Evolutionary conservation across 2,888 invertebrate genomes (phyloP), one percentile per base, ranked within the genome.

Genomic region (Polietes domitor): DNA sequence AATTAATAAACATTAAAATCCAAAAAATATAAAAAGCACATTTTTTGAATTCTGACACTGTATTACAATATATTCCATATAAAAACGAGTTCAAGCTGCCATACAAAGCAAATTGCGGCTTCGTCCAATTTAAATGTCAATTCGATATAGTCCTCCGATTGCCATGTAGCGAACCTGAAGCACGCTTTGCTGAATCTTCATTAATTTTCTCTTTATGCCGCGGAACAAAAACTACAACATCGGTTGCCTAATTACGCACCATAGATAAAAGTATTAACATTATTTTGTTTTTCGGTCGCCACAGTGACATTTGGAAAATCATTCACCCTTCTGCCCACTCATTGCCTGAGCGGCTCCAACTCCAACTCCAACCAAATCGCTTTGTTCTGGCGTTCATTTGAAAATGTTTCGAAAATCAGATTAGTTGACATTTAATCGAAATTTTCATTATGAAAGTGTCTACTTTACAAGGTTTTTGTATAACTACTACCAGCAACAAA

Each of bases 341-440:
- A 21, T 41, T 21, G 21, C 37, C 63, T n/a, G 28, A 15, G 10
- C 28, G 28, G 28, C 61, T 28, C 26, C 0, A 12, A 26, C 61
- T n/a, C 7, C 12, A 2, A 2, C 58, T 32, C 32, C 32, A 32
- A 7, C 10, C 10, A 37, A 3, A 47, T 12, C n/a, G 15, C 37
- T 2, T 19, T 63, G 28, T 63, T 32, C 43, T 24, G 24, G 15
- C 68, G 43, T 65, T 65, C 53, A 65, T 63, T 63, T 61, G 19
- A 63, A 12, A 24, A 26, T 68, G 24, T 53, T 28, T 21, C 72
- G 37, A 55, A 74, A 77, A 77, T 80, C 77, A 74, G 74, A 77
- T 83, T 83, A 80, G 77, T 77, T 83, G 73, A 74, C 80, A 77
- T 77, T 74, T 77, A 74, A 77, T 83, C 74, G 77, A 80, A 77